These are phyloP conservation scores for Caenorhabditis brenneri DNA, from an alignment of 1,140 invertebrate genomes.

Conservation along the genomic window DNA sequence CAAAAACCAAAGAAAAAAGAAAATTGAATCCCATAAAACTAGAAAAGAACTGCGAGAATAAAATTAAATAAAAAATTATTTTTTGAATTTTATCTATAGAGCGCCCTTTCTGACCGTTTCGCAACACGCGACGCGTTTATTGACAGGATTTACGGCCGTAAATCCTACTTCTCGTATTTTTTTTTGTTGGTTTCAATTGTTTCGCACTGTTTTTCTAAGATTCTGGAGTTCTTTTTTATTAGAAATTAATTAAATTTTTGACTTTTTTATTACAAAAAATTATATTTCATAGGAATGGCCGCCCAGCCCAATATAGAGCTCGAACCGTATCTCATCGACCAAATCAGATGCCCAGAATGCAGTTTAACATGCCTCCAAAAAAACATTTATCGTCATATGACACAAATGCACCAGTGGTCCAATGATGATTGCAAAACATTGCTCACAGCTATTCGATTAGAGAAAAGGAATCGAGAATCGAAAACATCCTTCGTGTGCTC, in stretches of 20 bases:
- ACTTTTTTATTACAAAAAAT: background rate
- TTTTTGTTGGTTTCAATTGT: background rate
- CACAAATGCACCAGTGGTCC: background rate
- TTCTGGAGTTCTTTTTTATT: background rate
- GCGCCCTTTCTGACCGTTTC: background rate
- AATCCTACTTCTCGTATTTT: background rate
- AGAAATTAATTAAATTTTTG: background rate
- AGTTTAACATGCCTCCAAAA: background rate
- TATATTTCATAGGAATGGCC: background rate
- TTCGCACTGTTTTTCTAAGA: background rate
- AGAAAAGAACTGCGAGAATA: background rate
- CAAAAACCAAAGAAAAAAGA: background rate
- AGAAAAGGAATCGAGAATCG: background rate
- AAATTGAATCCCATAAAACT: background rate
- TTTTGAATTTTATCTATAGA: background rate
- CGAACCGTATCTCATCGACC: background rate
- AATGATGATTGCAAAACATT: background rate
- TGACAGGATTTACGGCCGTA: slow-evolving; percentile 6
- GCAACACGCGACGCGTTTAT: background rate
- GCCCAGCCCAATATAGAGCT: background rate
- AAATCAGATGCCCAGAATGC: slow-evolving; percentile 9
- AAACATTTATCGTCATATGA: slow-evolving; percentile 20
- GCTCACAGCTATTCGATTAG: background rate
- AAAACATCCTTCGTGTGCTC: background rate
- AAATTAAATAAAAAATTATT: too few relatives aligned